Base-by-base conservation (phyloP, 1,140 invertebrate species). In the Trissolcus basalis region DNA sequence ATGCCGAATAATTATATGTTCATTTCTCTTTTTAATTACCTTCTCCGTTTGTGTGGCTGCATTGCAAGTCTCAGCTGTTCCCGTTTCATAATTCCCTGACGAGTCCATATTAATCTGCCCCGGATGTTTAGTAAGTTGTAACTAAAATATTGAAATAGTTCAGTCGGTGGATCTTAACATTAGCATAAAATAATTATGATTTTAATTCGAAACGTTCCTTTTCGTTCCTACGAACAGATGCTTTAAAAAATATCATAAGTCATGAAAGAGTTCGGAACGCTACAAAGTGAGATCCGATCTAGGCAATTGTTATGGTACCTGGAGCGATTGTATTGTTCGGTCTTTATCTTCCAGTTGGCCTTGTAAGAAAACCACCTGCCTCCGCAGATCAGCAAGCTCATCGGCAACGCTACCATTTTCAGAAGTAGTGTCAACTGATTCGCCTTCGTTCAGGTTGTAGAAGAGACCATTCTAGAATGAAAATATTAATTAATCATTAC, bases 351-450 rank as follows among this genome's bases (percentile, higher is more conserved):
- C 92, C 56, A 94, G 83, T 89, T 94, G 92, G 54, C 91, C 93
- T 90, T 94, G 93, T 81, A 94, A 88, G 83, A 93, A 93, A 82
- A 94, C 87, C 72, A 94, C 92, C 87, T 95, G 93, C 78, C 94
- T 91, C 58, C 92, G 89, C 82, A 95, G 89, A 88, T 95, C 94
- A n/a, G 91, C 90, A 83, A 93, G 84, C 86, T 94, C 93, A 80
- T 92, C 92, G 81, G 81, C 82, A 61, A 90, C 83, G 67, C 86
- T 87, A 50, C 89, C 82, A 54, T 84, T 89, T 47, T 67, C 85
- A 69, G 81, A 87, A 82, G 79, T 82, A 33, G 81, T 81, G 49
- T 87, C 83, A 54, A 83, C 82, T 19, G 84, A 83, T 0, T 68
- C 85, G 53, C 84, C 85, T 78, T 89, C 87, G 63, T 88, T 89